Conservation (phyloP, 2,113 vertebrate genomes). For the Scytalopus superciliaris region DNA sequence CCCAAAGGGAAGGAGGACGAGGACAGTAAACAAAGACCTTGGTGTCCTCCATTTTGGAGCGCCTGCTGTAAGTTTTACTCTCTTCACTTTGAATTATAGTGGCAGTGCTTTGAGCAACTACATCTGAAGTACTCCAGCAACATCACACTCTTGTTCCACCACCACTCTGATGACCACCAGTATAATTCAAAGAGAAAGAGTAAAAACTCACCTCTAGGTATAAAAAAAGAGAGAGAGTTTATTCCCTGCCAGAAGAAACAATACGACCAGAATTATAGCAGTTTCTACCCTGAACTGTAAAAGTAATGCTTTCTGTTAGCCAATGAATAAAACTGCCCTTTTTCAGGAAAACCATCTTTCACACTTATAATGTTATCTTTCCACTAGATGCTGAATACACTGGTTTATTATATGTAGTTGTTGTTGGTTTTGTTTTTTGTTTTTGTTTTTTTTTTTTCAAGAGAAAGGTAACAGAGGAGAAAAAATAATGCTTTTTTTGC, state of each 20-base stretch:
- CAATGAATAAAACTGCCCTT: constrained; percentile 19
- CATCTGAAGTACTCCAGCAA: constrained; percentile 55
- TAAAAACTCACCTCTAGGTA: constrained; percentile 76
- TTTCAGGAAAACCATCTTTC: constrained; percentile 14
- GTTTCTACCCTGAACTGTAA: constrained; percentile 52
- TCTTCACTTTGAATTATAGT: constrained; percentile 70
- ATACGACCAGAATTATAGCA: constrained; percentile 35
- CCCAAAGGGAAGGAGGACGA: constrained; percentile 67
- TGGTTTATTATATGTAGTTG: constrained; percentile 44
- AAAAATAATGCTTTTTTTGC: background rate
- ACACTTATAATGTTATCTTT: constrained; percentile 39
- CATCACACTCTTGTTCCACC: constrained; percentile 51
- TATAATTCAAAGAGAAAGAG: constrained; percentile 80
- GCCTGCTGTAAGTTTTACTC: constrained; percentile 67
- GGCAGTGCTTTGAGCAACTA: constrained; percentile 78
- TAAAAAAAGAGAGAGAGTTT: constrained; percentile 53
- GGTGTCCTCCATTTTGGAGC: constrained; percentile 65
- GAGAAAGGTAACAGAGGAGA: background rate
- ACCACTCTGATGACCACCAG: constrained; percentile 72
- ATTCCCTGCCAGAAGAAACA: constrained; percentile 58
- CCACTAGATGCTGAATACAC: background rate
- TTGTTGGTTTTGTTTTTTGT: background rate
- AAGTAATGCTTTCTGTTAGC: constrained; percentile 48
- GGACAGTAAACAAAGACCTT: constrained; percentile 68
- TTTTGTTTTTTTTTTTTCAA: background rate